Evolutionary conservation across 2,113 vertebrate genomes (phyloP), one percentile per base, ranked within the genome.

Genomic region (Laticauda laticaudata): DNA sequence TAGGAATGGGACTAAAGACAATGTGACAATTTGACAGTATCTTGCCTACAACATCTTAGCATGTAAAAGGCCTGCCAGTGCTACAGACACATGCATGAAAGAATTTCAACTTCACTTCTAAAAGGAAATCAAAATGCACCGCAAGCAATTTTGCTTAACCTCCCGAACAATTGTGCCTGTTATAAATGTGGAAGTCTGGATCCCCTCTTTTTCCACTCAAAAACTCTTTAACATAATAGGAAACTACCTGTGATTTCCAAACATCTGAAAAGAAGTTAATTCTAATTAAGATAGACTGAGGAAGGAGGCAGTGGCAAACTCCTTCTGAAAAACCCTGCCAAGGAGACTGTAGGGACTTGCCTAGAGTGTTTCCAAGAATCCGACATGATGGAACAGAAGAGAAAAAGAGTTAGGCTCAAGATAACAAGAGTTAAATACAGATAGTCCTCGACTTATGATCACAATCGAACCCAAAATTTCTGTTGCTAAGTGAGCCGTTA

Each of bases 221-320:
- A 4, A 75, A 59, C 59, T 0, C 5, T 12, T 12, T 26, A 91
- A 91, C 39, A 0, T 0, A 57, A 0, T 34, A 48, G 39, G 51
- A 64, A n/a, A 1, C 8, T 87, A 69, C 61, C 54, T 57, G 18
- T 57, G 1, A 4, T 51, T 21, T 12, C 0, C 86, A 57, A 45
- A 55, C 34, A 55, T 85, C 90, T 39, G 12, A 10, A 81, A 14
- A 29, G 9, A 4, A 29, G 9, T 81, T 81, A 39, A 2, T 81
- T 81, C 18, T 75, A 81, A 81, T 39, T 21, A 21, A 81, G 5
- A 57, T n/a, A 29, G 26, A 18, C 51, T 15, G 29, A 69, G 29
- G 61, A 69, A 69, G 29, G 4, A n/a, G 29, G 29, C 61, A 61
- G 59, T 61, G 24, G 10, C 24, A 64, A n/a, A 69, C 12, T 69